These are phyloP conservation scores for Phrynocephalus vlangalii DNA, from an alignment of 2,797 vertebrate species.

Conservation along the genomic window DNA sequence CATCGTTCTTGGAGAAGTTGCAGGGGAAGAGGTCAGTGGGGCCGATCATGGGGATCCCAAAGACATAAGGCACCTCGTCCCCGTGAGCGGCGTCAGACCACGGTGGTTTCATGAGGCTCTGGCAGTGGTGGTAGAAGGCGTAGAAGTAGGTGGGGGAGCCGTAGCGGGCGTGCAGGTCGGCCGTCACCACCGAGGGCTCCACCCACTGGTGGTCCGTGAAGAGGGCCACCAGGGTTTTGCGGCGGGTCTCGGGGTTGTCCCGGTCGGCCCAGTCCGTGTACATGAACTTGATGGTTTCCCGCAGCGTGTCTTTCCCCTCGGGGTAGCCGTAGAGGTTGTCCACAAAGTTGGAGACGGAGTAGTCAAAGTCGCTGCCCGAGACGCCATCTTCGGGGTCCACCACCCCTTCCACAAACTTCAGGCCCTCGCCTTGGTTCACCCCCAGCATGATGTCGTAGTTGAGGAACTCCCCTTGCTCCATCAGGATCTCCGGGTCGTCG, in stretches of 20 bases:
- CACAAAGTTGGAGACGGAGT: conserved; percentile 98
- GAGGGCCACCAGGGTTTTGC: conserved; percentile 96
- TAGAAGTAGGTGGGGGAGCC: conserved; percentile 98
- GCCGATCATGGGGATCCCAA: conserved; percentile 97
- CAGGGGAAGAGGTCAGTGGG: conserved; percentile 98
- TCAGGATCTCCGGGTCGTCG: conserved; percentile 97
- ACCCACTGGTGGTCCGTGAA: conserved; percentile 99
- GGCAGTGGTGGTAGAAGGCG: conserved; percentile 99
- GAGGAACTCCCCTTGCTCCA: conserved; percentile 99
- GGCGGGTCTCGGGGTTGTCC: conserved; percentile 95
- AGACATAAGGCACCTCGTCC: conserved; percentile 98
- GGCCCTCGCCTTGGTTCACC: conserved; percentile 97
- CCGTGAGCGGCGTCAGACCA: conserved; percentile 98
- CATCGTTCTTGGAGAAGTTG: conserved; percentile 99
- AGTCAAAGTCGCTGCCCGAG: conserved; percentile 97
- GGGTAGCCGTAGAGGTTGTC: conserved; percentile 98
- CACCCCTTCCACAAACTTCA: conserved; percentile 97
- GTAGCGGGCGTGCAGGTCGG: conserved; percentile 95
- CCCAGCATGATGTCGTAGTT: conserved; percentile 99
- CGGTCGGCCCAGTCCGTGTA: conserved; percentile 99
- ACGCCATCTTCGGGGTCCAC: conserved; percentile 97
- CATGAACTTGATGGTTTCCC: conserved; percentile 99
- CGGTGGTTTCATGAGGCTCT: conserved; percentile 98
- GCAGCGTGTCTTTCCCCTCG: conserved; percentile 95
- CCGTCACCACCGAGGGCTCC: conserved; percentile 95